Evolutionary conservation across 2,113 vertebrate species (phyloP).

Genomic region (Cyprinus carpio): DNA sequence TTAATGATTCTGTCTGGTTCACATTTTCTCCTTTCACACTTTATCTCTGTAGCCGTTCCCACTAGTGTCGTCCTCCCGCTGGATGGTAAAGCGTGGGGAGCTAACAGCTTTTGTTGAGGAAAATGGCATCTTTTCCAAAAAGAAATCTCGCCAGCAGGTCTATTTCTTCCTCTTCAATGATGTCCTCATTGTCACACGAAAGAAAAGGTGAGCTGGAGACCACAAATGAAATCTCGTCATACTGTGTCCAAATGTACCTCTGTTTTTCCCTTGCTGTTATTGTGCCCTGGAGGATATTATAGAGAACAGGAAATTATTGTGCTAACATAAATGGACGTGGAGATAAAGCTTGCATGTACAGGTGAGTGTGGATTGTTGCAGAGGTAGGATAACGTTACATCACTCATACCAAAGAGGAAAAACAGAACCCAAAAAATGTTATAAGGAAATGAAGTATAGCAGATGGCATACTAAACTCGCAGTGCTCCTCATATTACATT

Average conservation of each 20-base stretch:
- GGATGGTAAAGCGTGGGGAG: slow-evolving; percentile 93
- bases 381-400: neutral
- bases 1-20: neutral
- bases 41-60: slow-evolving; percentile 84
- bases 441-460: neutral
- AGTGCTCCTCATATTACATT: neutral
- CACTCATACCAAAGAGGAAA: neutral
- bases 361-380: neutral
- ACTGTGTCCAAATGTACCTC: slow-evolving; percentile 3
- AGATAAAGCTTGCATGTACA: slow-evolving; percentile 11
- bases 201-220: slow-evolving; percentile 85
- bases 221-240: neutral
- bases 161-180: slow-evolving; percentile 98
- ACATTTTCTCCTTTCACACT: neutral
- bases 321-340: neutral
- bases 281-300: slow-evolving; percentile 13
- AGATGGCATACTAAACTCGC: neutral
- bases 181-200: slow-evolving; percentile 93
- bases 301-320: slow-evolving; percentile 31
- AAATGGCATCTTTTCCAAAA: slow-evolving; percentile 86
- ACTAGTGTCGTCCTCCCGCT: slow-evolving; percentile 92
- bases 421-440: neutral
- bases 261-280: slow-evolving; percentile 30
- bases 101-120: slow-evolving; percentile 86
- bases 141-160: slow-evolving; percentile 85